Evolutionary conservation across 2,888 invertebrate species (phyloP).

Genomic region (Gibbula magus): DNA sequence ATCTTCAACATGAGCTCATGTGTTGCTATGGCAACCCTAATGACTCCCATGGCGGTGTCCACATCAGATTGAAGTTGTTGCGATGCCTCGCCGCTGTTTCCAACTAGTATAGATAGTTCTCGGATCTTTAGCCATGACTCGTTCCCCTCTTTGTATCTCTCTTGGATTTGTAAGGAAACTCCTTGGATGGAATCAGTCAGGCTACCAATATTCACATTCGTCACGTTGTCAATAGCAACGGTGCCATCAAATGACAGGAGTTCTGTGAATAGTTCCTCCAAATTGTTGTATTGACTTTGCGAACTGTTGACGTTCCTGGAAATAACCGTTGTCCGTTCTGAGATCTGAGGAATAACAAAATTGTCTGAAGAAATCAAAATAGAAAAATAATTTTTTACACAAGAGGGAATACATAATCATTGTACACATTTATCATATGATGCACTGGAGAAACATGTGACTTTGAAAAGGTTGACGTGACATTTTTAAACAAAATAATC

Average conservation of each 20-base stretch:
- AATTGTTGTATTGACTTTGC: not conserved
- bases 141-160: not conserved
- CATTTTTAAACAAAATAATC: too few species aligned
- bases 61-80: not conserved
- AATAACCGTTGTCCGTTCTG: not conserved
- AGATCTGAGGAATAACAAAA: conserved; percentile 14
- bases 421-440: too few species aligned
- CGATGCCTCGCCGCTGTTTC: not conserved
- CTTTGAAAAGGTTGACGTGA: too few species aligned
- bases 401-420: too few species aligned
- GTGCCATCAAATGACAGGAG: not conserved
- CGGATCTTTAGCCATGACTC: not conserved
- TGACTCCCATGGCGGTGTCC: not conserved
- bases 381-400: too few species aligned
- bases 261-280: not conserved
- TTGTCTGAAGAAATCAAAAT: too few species aligned
- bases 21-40: conserved; percentile 1
- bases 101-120: conserved; percentile 24
- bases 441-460: too few species aligned
- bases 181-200: not conserved
- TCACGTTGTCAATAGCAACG: not conserved
- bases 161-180: not conserved
- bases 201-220: not conserved
- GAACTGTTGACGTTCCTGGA: not conserved
- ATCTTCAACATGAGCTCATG: not conserved